phyloP scores from a whole-genome alignment of 2,888 invertebrate genomes.

The Heliconius cydno region DNA sequence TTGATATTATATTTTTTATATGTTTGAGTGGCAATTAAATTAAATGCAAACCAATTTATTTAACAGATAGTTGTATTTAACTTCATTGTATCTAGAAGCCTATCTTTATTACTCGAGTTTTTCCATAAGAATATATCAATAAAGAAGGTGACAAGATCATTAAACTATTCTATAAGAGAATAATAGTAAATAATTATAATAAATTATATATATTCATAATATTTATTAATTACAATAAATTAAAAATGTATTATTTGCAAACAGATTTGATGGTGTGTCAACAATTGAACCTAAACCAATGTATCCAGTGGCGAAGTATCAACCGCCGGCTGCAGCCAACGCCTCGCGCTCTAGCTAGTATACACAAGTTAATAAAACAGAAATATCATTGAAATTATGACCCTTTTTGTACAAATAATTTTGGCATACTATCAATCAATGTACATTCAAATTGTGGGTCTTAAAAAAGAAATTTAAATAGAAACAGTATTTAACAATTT shows the following conservation, averaged over 20 bases:
- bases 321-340: conserved; percentile 55
- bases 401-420: background rate
- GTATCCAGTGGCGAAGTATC: conserved; percentile 68
- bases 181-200: background rate
- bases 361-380: conserved; percentile 1
- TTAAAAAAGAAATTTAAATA: background rate
- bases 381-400: conserved; percentile 11
- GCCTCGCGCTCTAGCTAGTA: conserved; percentile 57
- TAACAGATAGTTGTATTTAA: no score
- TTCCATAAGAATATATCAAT: no score
- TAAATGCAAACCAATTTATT: no score
- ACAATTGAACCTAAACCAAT: conserved; percentile 69
- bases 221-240: background rate
- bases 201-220: background rate
- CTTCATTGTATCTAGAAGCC: background rate
- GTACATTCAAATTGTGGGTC: background rate
- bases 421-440: background rate
- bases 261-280: conserved; percentile 74
- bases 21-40: no score
- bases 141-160: background rate
- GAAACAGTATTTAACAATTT: background rate
- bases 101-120: background rate
- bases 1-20: no score
- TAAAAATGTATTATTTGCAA: conserved; percentile 20
- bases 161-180: background rate